Percentiles rank a stretch among this genome's conserved stretches.
Conservation (phyloP, 1,140 invertebrate genomes). For the Chrysoperla carnea region DNA sequence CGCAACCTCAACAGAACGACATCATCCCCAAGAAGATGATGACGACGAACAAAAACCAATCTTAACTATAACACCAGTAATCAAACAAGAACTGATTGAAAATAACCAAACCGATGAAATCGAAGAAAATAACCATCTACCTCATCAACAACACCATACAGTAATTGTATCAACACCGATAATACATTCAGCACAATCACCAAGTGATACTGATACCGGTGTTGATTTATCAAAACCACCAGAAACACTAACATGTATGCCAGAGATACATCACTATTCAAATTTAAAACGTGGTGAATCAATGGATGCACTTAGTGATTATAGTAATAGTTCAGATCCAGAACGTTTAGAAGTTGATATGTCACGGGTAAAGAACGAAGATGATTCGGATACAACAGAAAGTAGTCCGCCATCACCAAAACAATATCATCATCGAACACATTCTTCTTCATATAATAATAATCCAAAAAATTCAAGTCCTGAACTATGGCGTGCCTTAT, state of each 20-base stretch:
- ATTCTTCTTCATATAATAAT: neutral
- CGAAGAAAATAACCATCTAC: too few relatives aligned
- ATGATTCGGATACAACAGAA: slow-evolving; percentile 18
- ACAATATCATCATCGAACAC: slow-evolving; percentile 3
- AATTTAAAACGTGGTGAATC: slow-evolving; percentile 12
- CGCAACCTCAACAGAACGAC: too few relatives aligned
- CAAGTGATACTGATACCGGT: neutral
- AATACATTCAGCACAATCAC: neutral
- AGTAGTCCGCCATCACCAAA: slow-evolving; percentile 15
- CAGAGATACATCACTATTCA: neutral
- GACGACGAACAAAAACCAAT: too few relatives aligned
- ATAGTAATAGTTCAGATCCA: slow-evolving; percentile 33
- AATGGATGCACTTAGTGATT: slow-evolving; percentile 21
- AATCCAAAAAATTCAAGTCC: neutral
- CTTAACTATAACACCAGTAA: too few relatives aligned
- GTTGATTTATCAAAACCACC: neutral
- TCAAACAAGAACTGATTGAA: too few relatives aligned
- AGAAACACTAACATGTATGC: slow-evolving; percentile 1
- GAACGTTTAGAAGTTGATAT: slow-evolving; percentile 31
- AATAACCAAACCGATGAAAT: too few relatives aligned
- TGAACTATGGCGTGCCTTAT: neutral
- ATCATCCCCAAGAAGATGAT: too few relatives aligned
- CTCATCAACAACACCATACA: too few relatives aligned
- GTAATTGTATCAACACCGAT: neutral
- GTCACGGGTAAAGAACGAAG: slow-evolving; percentile 16